Percentiles rank a stretch among this genome's conserved stretches.
Evolutionary conservation across 2,888 invertebrate species (phyloP).

Genomic region (Drosophila lutescens): DNA sequence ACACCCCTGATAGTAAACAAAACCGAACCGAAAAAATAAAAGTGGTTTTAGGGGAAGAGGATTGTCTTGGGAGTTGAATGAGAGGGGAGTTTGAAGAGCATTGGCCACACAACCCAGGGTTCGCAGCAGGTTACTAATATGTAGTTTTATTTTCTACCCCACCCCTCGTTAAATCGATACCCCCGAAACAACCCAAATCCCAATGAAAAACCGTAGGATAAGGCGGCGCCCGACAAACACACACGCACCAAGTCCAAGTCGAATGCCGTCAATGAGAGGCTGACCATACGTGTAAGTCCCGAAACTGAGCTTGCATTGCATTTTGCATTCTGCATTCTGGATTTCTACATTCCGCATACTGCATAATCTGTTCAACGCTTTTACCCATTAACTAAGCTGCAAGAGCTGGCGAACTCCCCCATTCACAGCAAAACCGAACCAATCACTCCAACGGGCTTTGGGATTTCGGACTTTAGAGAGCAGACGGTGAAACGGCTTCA

Average conservation of each 20-base stretch:
- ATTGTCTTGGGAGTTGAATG: background rate
- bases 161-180: background rate
- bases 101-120: background rate
- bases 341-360: conserved; percentile 40
- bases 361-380: conserved; percentile 55
- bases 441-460: conserved; percentile 46
- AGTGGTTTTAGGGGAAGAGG: conserved; percentile 1
- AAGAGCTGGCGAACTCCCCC: conserved; percentile 21
- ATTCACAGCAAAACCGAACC: conserved; percentile 46
- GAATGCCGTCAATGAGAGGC: conserved; percentile 64
- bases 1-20: conserved; percentile 23
- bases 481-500: conserved; percentile 28
- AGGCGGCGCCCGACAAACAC: conserved; percentile 51
- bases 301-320: conserved; percentile 26
- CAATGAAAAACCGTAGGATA: conserved; percentile 48
- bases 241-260: conserved; percentile 49
- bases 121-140: conserved; percentile 23
- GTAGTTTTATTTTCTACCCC: conserved; percentile 30
- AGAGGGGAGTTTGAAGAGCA: background rate
- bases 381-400: conserved; percentile 42
- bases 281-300: conserved; percentile 66
- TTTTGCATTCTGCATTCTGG: conserved; percentile 27
- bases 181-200: background rate
- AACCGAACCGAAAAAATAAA: conserved; percentile 30
- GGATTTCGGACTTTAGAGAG: conserved; percentile 15